Base-by-base conservation (phyloP, 2,113 vertebrate genomes). In the Piliocolobus tephrosceles region DNA sequence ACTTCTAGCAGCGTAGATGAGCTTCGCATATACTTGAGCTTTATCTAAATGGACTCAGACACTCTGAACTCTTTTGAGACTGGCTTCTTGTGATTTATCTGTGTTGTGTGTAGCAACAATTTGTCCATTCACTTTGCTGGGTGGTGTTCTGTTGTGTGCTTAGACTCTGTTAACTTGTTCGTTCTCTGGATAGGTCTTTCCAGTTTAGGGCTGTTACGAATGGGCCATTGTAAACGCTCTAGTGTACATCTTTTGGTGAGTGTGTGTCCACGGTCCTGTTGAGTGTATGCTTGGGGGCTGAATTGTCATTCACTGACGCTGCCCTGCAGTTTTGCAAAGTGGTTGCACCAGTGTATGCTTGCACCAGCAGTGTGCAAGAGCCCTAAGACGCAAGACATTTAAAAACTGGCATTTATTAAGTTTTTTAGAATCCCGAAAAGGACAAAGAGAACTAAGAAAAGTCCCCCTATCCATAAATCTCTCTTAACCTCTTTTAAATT, bases 21-120 rank as follows among this genome's bases (percentile, higher is more conserved):
- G 0, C 58, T 75, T 45, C 43, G 3, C 10, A 0, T 12, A 0
- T 2, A 8, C n/a, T 35, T 23, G 45, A 85, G 66, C 78, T 43
- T 88, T 23, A 17, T 17, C 3, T 14, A 10, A 50, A 58, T 43
- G 64, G 55, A 78, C 17, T 70, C 50, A 13, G 8, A 0, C 32
- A 14, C 22, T n/a, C 25, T 43, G 57, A 47, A 25, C 32, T 88
- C 85, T 3, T 43, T 58, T 45, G 75, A 32, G 25, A 20, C 45
- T 50, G 72, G 35, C 40, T 73, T 61, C 13, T 16, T 22, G 11
- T 87, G 68, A 58, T 68, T 66, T 58, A 12, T 50, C 32, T 6
- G 0, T 6, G 14, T 38, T 20, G 13, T 3, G 3, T 25, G 18
- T 35, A 23, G 38, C 0, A 16, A 9, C 5, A 0, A 18, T 58